phyloP scores from a whole-genome alignment of 2,797 vertebrate genomes.

The Amblyraja radiata region DNA sequence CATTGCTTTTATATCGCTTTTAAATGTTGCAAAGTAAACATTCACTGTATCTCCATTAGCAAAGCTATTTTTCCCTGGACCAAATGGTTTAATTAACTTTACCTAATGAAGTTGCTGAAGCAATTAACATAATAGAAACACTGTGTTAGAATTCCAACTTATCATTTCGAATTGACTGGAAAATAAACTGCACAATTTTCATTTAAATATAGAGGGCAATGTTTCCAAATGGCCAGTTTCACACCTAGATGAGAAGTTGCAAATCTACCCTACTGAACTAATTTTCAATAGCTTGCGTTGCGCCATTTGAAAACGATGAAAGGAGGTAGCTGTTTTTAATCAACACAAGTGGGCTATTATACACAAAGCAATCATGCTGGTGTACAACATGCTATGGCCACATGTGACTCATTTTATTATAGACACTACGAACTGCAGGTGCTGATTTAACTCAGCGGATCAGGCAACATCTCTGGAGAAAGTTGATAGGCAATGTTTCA shows the following conservation, averaged over 20 bases:
- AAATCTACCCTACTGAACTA: background rate
- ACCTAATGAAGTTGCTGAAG: background rate
- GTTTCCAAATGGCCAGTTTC: background rate
- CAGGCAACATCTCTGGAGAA: too few relatives aligned
- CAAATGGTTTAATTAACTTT: slow-evolving; percentile 3
- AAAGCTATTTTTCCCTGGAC: background rate
- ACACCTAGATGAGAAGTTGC: background rate
- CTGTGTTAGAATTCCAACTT: background rate
- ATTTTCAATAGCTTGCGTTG: background rate
- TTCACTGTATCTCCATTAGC: background rate
- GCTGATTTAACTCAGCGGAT: too few relatives aligned
- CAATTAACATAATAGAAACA: background rate
- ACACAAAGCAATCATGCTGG: too few relatives aligned
- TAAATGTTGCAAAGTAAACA: background rate
- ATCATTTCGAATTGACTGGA: background rate
- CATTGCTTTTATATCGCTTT: background rate
- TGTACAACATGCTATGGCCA: too few relatives aligned
- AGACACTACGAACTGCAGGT: too few relatives aligned
- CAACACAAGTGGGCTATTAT: too few relatives aligned
- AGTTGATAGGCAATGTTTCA: too few relatives aligned
- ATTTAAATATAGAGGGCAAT: background rate
- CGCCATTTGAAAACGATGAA: background rate
- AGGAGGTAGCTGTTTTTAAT: too few relatives aligned
- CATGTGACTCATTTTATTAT: background rate
- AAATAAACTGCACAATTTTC: too few relatives aligned